These are phyloP conservation scores for Apostichopus parvimensis DNA, from an alignment of 35 echinoderm and acorn worm species.

Conservation along the genomic window DNA sequence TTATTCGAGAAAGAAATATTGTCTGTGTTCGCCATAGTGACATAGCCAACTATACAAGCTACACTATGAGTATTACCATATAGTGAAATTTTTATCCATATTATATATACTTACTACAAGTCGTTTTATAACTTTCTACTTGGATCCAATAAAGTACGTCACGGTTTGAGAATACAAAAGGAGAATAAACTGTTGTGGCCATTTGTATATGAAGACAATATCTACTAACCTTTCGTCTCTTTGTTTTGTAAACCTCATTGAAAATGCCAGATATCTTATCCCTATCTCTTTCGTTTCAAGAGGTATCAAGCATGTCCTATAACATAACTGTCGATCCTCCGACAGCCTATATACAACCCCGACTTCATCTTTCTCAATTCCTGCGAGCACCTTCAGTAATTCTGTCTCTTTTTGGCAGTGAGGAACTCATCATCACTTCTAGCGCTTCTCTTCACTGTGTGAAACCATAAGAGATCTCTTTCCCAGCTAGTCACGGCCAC, in stretches of 20 bases:
- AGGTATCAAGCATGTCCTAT: not conserved
- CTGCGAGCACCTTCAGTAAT: not conserved
- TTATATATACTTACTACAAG: too few relatives aligned
- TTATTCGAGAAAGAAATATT: too few relatives aligned
- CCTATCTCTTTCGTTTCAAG: not conserved
- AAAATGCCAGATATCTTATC: not conserved
- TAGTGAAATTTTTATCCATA: too few relatives aligned
- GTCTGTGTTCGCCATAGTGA: too few relatives aligned
- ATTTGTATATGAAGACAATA: too few relatives aligned
- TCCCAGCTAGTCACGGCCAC: conserved; percentile 40
- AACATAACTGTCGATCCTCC: not conserved
- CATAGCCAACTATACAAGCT: too few relatives aligned
- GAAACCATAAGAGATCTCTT: not conserved
- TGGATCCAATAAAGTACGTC: too few relatives aligned
- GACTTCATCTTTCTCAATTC: not conserved
- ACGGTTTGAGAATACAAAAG: too few relatives aligned
- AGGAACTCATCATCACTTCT: not conserved
- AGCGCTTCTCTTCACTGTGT: not conserved
- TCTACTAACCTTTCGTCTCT: not conserved
- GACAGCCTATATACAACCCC: not conserved
- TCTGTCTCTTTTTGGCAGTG: not conserved
- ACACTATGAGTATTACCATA: too few relatives aligned
- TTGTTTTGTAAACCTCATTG: not conserved
- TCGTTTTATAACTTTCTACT: too few relatives aligned
- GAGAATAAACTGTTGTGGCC: too few relatives aligned